Evolutionary conservation across 2,888 invertebrate genomes (phyloP), one percentile per base, ranked within the genome.

Genomic region (Halictus ligatus): DNA sequence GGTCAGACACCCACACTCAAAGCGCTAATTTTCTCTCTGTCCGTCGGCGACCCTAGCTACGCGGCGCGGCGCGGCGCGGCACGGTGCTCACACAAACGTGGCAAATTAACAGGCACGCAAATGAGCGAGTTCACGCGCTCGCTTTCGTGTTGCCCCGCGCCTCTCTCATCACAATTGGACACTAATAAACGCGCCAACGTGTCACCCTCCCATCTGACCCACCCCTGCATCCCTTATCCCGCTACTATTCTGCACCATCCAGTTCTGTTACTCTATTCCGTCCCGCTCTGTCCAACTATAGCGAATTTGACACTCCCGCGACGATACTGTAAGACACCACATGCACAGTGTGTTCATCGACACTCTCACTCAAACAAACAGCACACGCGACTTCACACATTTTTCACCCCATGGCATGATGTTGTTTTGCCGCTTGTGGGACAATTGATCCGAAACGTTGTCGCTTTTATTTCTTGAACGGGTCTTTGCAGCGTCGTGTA

Each of bases 61-160:
- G 83, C 67, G 81, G 88, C 83, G 40, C 88, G 88, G 76, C 86
- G 83, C 67, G 81, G 88, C 83, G 40, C 88, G 88, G 76, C 79
- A 73, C 81, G 80, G 78, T 88, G 87, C 91, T 86, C 89, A 89
- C 89, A 92, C 93, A 93, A 91, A 92, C 92, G 91, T 89, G 92
- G 92, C 93, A 93, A 94, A 94, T 94, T 94, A 94, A 94, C 94
- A 93, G 94, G 88, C 94, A 94, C 94, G 94, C 94, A 94, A 94
- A 94, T 94, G 94, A 94, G 94, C 94, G 94, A 94, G 94, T 94
- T 94, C 93, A 92, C 93, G 93, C 94, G 92, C 92, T 87, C 89
- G 90, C 91, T 90, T 92, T 93, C 93, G 91, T 91, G 92, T 92
- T 92, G 81, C 91, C 90, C 88, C 88, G 64, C 78, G 64, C 86